Evolutionary conservation across 64 coral and sea anemone genomes (phyloP).

Genomic region (Porites australiensis): DNA sequence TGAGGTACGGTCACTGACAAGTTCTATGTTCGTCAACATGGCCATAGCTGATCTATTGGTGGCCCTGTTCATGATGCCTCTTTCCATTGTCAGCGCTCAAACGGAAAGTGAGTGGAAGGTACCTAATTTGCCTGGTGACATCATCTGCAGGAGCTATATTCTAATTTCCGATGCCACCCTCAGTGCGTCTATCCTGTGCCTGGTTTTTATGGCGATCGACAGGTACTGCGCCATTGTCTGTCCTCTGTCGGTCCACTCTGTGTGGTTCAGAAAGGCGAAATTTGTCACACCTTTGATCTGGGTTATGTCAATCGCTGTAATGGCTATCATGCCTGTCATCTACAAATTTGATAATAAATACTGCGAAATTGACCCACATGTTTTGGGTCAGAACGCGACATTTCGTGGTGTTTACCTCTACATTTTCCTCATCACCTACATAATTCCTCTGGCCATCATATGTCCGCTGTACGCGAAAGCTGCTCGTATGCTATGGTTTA

Average conservation of each 20-base stretch:
- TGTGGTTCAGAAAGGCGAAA: slow-evolving; percentile 59
- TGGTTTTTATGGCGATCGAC: slow-evolving; percentile 31
- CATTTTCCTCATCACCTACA: slow-evolving; percentile 34
- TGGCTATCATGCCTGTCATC: slow-evolving; percentile 22
- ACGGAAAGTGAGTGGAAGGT: slow-evolving; percentile 5
- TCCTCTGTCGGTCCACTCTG: not conserved
- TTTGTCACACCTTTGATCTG: slow-evolving; percentile 34
- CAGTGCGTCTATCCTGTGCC: slow-evolving; percentile 39
- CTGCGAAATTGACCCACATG: not conserved
- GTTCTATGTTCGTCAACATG: slow-evolving; percentile 50
- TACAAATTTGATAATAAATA: not conserved
- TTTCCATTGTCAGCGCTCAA: not conserved
- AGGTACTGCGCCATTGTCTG: slow-evolving; percentile 43
- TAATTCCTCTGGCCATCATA: slow-evolving; percentile 52
- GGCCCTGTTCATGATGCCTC: slow-evolving; percentile 37
- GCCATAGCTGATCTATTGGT: slow-evolving; percentile 56
- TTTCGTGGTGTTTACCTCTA: not conserved
- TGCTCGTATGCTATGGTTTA: slow-evolving; percentile 55
- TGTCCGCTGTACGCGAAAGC: slow-evolving; percentile 34
- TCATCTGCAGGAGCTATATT: slow-evolving; percentile 4
- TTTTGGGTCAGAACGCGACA: not conserved
- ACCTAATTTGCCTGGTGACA: not conserved
- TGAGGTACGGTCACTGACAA: not conserved
- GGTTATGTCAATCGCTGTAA: slow-evolving; percentile 25
- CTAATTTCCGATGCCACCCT: slow-evolving; percentile 10